phyloP scores from a whole-genome alignment of 2,888 invertebrate genomes.

The Sesia apiformis region DNA sequence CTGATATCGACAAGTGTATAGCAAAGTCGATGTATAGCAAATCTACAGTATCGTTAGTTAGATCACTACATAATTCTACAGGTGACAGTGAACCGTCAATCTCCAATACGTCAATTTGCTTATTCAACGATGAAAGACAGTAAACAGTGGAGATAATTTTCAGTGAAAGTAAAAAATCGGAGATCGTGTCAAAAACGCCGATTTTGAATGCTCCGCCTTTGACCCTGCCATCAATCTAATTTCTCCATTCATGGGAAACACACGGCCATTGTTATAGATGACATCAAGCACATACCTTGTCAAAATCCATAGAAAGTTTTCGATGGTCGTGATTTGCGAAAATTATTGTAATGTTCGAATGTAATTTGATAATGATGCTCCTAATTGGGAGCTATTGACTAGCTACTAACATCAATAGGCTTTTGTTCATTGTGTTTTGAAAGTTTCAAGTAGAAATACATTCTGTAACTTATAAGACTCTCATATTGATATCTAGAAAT shows the following conservation, averaged over 20 bases:
- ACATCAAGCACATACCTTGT: background rate
- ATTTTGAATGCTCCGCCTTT: conserved; percentile 30
- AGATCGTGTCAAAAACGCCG: conserved; percentile 32
- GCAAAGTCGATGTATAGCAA: too few relatives aligned
- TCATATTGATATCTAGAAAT: too few relatives aligned
- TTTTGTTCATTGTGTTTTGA: too few relatives aligned
- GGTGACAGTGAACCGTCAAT: too few relatives aligned
- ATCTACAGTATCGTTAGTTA: too few relatives aligned
- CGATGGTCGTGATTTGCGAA: conserved; percentile 19
- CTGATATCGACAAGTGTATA: too few relatives aligned
- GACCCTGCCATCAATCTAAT: conserved; percentile 43
- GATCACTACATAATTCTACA: too few relatives aligned
- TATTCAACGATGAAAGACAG: too few relatives aligned
- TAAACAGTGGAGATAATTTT: conserved; percentile 10
- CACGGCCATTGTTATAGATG: conserved; percentile 23
- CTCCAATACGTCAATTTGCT: too few relatives aligned
- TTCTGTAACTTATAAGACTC: too few relatives aligned
- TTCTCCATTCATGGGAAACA: conserved; percentile 44
- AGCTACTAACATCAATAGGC: too few relatives aligned
- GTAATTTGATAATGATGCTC: background rate
- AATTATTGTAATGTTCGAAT: conserved; percentile 7
- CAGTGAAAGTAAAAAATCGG: conserved; percentile 43
- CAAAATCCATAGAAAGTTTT: background rate
- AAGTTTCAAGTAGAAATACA: too few relatives aligned
- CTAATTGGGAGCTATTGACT: background rate